phyloP scores from a whole-genome alignment of 1,140 invertebrate genomes.

The Thaumetopoea pityocampa region DNA sequence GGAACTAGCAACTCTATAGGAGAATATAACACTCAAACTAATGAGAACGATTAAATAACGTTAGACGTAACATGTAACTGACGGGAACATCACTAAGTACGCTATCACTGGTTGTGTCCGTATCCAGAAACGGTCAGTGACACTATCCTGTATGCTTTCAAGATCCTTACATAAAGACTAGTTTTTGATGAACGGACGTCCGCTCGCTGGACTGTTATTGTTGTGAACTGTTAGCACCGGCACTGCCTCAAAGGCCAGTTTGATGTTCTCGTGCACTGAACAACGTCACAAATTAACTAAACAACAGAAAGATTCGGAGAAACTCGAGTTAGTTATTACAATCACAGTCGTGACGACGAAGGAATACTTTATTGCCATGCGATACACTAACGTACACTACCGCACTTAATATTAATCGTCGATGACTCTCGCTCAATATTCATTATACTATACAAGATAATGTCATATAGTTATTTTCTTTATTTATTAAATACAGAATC shows the following conservation, averaged over 20 bases:
- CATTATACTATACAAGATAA: no score
- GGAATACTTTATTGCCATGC: slow-evolving; percentile 40
- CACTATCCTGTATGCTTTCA: no score
- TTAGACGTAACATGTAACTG: slow-evolving; percentile 13
- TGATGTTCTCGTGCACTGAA: no score
- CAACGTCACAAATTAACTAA: slow-evolving; percentile 6
- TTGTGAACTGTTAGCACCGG: no score
- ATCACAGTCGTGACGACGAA: slow-evolving; percentile 6
- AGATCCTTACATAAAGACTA: no score
- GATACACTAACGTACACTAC: slow-evolving; percentile 38
- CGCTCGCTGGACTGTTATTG: no score
- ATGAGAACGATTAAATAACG: slow-evolving; percentile 19
- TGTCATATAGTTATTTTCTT: no score
- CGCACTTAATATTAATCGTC: slow-evolving; percentile 22
- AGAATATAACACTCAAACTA: slow-evolving; percentile 26
- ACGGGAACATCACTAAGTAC: neutral
- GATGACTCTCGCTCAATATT: slow-evolving; percentile 19
- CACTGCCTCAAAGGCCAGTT: no score
- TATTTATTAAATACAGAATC: no score
- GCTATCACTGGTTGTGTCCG: neutral
- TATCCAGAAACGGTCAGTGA: neutral
- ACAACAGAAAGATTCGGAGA: slow-evolving; percentile 8
- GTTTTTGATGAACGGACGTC: no score
- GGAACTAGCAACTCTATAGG: slow-evolving; percentile 32
- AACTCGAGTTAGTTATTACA: no score